Conservation (phyloP, 2,888 invertebrate genomes). For the Ennomos erosarius region DNA sequence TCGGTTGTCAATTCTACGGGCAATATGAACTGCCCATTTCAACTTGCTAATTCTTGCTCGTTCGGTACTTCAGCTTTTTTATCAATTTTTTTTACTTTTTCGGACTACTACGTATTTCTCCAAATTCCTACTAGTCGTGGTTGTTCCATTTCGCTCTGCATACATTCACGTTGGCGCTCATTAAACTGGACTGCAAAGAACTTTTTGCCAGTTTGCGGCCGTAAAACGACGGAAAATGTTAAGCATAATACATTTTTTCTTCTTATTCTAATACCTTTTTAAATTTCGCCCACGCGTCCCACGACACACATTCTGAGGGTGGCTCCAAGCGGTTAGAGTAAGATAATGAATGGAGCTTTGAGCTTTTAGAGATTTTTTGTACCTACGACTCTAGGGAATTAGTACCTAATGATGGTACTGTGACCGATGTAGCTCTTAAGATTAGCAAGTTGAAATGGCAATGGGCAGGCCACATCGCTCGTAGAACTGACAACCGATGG, state of each 20-base stretch:
- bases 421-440: too few relatives aligned
- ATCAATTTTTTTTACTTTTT: too few relatives aligned
- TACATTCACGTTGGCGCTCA: slow-evolving; percentile 63
- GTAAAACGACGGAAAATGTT: slow-evolving; percentile 56
- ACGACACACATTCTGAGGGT: slow-evolving; percentile 13
- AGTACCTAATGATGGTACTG: too few relatives aligned
- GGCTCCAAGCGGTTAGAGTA: background rate
- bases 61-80: too few relatives aligned
- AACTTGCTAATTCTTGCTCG: too few relatives aligned
- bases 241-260: slow-evolving; percentile 46
- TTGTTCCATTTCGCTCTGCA: slow-evolving; percentile 50
- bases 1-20: too few relatives aligned
- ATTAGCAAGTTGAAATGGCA: too few relatives aligned
- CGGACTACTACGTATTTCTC: background rate
- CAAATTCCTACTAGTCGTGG: slow-evolving; percentile 40
- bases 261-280: slow-evolving; percentile 43
- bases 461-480: too few relatives aligned
- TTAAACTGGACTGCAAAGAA: slow-evolving; percentile 64
- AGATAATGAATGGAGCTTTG: slow-evolving; percentile 4
- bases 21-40: too few relatives aligned
- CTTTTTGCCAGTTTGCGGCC: slow-evolving; percentile 62
- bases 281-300: slow-evolving; percentile 5
- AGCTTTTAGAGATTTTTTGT: background rate
- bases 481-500: too few relatives aligned
- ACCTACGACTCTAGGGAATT: too few relatives aligned